These are phyloP conservation scores for Hystrix brachyura DNA, from an alignment of 2,113 vertebrate genomes.

Conservation along the genomic window DNA sequence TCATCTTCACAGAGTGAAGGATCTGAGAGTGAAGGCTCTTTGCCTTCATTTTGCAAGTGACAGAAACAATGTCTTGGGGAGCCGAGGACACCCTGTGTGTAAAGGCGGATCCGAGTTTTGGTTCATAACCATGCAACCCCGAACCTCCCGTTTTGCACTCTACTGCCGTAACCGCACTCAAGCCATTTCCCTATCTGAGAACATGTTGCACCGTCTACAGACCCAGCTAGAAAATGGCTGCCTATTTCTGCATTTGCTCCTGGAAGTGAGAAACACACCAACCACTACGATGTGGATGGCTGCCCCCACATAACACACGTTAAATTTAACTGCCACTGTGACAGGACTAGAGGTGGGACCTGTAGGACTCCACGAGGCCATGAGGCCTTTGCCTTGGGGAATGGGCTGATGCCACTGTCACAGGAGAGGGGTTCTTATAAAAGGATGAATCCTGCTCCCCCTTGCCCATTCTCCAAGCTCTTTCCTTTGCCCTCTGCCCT, in stretches of 20 bases:
- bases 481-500: not conserved
- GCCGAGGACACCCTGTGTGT: not conserved
- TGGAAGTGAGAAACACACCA: not conserved
- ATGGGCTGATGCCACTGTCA: too few species aligned
- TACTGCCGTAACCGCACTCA: fast-evolving
- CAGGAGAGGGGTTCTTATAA: not conserved
- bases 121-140: not conserved
- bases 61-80: fast-evolving
- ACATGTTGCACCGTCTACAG: fast-evolving
- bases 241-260: not conserved
- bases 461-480: not conserved
- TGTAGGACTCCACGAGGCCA: not conserved
- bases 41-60: too few species aligned
- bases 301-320: not conserved
- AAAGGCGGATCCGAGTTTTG: not conserved
- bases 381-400: not conserved
- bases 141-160: fast-evolving
- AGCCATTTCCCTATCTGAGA: not conserved
- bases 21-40: fast-evolving
- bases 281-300: too few species aligned
- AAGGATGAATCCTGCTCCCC: not conserved
- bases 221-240: not conserved
- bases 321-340: not conserved
- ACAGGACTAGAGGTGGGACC: not conserved
- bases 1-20: fast-evolving